These are phyloP conservation scores for Serilophus lunatus DNA, from an alignment of 2,113 vertebrate genomes.

Conservation along the genomic window DNA sequence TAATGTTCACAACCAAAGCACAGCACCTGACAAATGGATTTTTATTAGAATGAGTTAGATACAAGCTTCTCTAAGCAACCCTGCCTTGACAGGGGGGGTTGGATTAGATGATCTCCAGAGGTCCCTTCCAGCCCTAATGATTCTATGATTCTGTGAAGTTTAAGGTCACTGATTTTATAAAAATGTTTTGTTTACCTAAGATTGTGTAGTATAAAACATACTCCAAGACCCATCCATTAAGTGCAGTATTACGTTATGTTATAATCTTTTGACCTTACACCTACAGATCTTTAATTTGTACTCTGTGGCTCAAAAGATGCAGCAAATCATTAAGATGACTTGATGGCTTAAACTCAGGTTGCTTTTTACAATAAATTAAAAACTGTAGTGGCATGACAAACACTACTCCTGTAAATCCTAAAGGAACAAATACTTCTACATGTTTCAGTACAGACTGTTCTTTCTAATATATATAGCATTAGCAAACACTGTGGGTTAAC, in stretches of 20 bases:
- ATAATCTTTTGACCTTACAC: not conserved
- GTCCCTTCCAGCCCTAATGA: not conserved
- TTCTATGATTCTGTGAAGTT: not conserved
- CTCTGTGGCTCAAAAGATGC: not conserved
- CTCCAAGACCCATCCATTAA: not conserved
- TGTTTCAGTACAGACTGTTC: not conserved
- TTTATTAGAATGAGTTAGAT: conserved; percentile 8
- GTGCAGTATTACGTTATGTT: not conserved
- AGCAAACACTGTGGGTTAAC: not conserved
- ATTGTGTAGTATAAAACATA: not conserved
- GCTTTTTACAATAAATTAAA: not conserved
- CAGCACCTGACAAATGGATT: not conserved
- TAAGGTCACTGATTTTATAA: not conserved
- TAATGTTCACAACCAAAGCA: not conserved
- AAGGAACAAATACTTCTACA: not conserved
- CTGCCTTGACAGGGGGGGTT: not conserved
- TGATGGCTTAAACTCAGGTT: not conserved
- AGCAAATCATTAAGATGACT: not conserved
- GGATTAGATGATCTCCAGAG: not conserved
- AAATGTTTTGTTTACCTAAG: not conserved
- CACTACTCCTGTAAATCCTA: not conserved
- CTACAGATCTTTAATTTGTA: not conserved
- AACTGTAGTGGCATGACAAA: not conserved
- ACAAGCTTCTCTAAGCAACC: not conserved
- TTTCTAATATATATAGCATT: not conserved